Percentiles rank a stretch among this genome's conserved stretches.
These are phyloP conservation scores for Acleris sparsana DNA, from an alignment of 2,888 invertebrate species.

Conservation along the genomic window DNA sequence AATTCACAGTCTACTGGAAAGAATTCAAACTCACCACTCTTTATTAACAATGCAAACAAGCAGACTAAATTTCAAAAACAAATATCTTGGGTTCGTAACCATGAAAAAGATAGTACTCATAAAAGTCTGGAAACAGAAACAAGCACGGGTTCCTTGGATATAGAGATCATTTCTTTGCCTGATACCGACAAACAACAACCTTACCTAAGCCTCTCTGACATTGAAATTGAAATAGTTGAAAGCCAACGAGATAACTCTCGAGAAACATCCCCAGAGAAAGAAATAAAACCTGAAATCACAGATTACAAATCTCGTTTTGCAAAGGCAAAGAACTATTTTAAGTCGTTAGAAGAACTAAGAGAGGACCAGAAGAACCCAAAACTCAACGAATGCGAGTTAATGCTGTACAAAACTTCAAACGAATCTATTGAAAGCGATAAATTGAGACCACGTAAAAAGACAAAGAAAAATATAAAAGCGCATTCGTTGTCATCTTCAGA, in stretches of 20 bases:
- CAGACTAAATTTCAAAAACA: slow-evolving; percentile 6
- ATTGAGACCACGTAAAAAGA: slow-evolving; percentile 50
- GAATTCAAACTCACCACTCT: neutral
- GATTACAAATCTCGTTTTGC: slow-evolving; percentile 78
- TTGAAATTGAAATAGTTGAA: slow-evolving; percentile 75
- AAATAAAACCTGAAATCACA: slow-evolving; percentile 52
- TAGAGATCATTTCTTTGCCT: slow-evolving; percentile 45
- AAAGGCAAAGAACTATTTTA: slow-evolving; percentile 76
- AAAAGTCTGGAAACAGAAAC: slow-evolving; percentile 48
- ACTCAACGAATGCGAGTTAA: slow-evolving; percentile 70
- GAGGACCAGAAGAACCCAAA: slow-evolving; percentile 61
- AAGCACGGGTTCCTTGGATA: slow-evolving; percentile 53
- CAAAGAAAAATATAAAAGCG: slow-evolving; percentile 67
- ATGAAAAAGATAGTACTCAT: slow-evolving; percentile 49
- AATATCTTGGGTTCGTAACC: slow-evolving; percentile 41
- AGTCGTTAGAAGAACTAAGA: slow-evolving; percentile 74
- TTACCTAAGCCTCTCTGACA: slow-evolving; percentile 70
- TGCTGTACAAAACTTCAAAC: slow-evolving; percentile 60
- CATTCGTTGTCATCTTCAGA: slow-evolving; percentile 76
- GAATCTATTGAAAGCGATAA: slow-evolving; percentile 67
- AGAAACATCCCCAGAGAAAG: slow-evolving; percentile 57
- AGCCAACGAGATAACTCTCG: slow-evolving; percentile 53
- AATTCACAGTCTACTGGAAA: slow-evolving; percentile 5
- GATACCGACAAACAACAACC: slow-evolving; percentile 59
- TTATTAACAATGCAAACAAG: slow-evolving; percentile 6